Evolutionary conservation across 2,113 vertebrate genomes (phyloP), one percentile per base, ranked within the genome.

Genomic region (Forbesichthys papilliferus): DNA sequence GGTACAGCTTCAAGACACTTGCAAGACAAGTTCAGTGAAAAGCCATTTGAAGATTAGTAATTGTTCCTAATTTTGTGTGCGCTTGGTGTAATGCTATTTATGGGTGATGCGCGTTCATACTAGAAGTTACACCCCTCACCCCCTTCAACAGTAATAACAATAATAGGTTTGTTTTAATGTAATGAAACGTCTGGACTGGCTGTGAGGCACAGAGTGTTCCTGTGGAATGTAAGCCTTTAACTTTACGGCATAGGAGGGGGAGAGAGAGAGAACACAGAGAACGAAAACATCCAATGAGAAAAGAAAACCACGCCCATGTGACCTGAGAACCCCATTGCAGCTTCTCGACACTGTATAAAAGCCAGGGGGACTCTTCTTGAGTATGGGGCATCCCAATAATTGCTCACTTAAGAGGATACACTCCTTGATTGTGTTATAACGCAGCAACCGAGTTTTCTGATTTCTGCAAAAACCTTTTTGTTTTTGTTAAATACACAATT

Each of bases 211-310:
- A n/a, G 53, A 51, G 10, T 66, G 18, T 67, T 62, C 63, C 20
- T 42, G 54, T 74, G 74, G 75, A 87, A 83, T 80, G 61, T 61
- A 20, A 66, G 36, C 18, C 20, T 70, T 34, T 6, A n/a, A 56
- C 12, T 71, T 75, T 27, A 71, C 11, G 42, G 42, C 34, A 14
- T 13, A 12, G 13, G 11, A 36, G 58, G 27, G 2, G 11, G 66
- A 12, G 58, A 36, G 36, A 34, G 13, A 13, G 58, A 16, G 48
- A 53, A 60, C 16, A 66, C 13, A 20, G 3, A 53, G 16, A 14
- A 57, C 75, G 54, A 64, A 71, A 36, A 34, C 33, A 60, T 5
- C 5, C 46, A 51, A 64, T 9, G 4, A 69, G n/a, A 64, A 76
- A 78, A 68, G 64, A 14, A 69, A 78, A 79, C 71, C 48, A 66